Evolutionary conservation across 2,888 invertebrate genomes (phyloP).

Genomic region (Apantesis nais): DNA sequence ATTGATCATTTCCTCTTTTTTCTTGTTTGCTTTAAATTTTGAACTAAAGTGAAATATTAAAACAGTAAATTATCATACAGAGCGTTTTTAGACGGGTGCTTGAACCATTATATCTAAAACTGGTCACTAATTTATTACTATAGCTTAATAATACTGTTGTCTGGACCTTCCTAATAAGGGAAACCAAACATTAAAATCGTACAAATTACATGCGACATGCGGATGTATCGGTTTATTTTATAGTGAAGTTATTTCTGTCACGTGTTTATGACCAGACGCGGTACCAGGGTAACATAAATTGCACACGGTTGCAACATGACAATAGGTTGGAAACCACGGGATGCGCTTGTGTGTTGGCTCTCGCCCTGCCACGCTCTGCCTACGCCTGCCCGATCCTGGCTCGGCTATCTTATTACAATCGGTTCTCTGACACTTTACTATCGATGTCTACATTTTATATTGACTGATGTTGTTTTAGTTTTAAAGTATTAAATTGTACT

Average conservation of each 20-base stretch:
- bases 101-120: not conserved
- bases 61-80: not conserved
- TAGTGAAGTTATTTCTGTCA: slow-evolving; percentile 35
- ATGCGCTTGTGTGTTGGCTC: slow-evolving; percentile 55
- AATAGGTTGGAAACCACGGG: slow-evolving; percentile 66
- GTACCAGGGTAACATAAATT: slow-evolving; percentile 68
- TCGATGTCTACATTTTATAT: slow-evolving; percentile 67
- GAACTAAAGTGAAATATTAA: no score
- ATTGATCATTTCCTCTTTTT: no score
- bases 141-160: not conserved
- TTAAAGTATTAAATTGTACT: slow-evolving; percentile 24
- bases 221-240: slow-evolving; percentile 34
- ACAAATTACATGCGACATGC: slow-evolving; percentile 1
- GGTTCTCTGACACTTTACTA: slow-evolving; percentile 78
- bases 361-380: slow-evolving; percentile 57
- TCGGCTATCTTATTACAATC: slow-evolving; percentile 77
- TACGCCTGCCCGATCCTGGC: slow-evolving; percentile 53
- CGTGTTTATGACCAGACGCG: slow-evolving; percentile 41
- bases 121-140: not conserved
- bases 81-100: not conserved
- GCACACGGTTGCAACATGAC: slow-evolving; percentile 66
- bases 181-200: slow-evolving; percentile 2
- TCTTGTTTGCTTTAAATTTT: not conserved
- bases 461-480: slow-evolving; percentile 47
- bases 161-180: not conserved